Evolutionary conservation across 2,888 invertebrate species (phyloP).

Genomic region (Lamellibrachia satsuma): DNA sequence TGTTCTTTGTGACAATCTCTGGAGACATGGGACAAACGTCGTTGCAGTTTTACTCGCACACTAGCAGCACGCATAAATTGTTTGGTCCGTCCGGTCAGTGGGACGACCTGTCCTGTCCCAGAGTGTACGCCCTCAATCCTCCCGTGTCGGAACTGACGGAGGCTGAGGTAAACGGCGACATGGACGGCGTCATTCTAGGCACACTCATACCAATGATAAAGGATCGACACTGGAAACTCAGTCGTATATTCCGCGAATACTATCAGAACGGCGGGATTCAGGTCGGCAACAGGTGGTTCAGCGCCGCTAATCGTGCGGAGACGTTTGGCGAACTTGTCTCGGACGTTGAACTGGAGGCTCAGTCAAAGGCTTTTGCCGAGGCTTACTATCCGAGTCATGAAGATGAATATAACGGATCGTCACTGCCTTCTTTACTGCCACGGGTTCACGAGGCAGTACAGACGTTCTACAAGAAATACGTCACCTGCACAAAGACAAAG

Average conservation of each 20-base stretch:
- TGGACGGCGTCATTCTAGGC: constrained; percentile 3
- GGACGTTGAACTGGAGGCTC: background rate
- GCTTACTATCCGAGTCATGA: background rate
- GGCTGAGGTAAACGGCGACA: background rate
- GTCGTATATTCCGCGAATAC: background rate
- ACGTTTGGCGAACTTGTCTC: background rate
- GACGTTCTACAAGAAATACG: background rate
- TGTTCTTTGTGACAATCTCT: constrained; percentile 3
- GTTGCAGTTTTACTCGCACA: background rate
- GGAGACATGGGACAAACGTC: background rate
- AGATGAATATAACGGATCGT: background rate
- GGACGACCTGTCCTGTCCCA: background rate
- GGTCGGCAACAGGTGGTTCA: background rate
- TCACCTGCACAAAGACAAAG: background rate
- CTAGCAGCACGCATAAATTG: background rate
- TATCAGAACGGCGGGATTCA: background rate
- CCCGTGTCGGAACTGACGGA: background rate
- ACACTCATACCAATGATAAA: constrained; percentile 6
- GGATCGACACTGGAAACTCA: background rate
- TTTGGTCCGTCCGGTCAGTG: background rate
- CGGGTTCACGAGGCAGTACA: background rate
- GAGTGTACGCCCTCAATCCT: background rate
- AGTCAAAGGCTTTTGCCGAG: background rate
- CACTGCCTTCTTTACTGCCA: background rate
- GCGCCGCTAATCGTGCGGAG: background rate